Base-by-base conservation (phyloP, 2,113 vertebrate species). In the Phylloscopus trochilus region DNA sequence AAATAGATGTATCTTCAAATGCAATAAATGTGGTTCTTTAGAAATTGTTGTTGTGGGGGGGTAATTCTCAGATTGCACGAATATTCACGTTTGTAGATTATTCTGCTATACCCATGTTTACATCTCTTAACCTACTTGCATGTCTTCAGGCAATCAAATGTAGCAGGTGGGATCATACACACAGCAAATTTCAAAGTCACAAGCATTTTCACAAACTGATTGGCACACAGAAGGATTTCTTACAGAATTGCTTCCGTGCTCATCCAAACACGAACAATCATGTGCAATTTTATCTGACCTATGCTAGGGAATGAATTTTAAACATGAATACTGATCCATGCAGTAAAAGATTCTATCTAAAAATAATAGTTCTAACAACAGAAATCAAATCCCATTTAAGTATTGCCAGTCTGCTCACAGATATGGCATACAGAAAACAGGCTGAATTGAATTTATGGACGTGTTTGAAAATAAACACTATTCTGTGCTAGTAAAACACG, bases 201-300 rank as follows among this genome's bases (percentile, higher is more conserved):
- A 77, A 78, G 26, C 49, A 79, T 93, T 94, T 97, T 95, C 72
- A 86, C 43, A 88, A 96, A 63, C 75, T 90, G 87, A 93, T 93
- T 88, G 90, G 47, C 43, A 85, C 70, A 87, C 78, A 83, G 55
- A 85, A 46, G 67, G 23, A 95, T 95, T 93, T 94, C 88, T 80
- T 83, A 67, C 44, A 55, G 52, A 92, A 95, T 91, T 94, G 43
- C 43, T 95, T 94, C 75, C 10, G 27, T 73, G 67, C 55, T 91
- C 35, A 91, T 94, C 55, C 55, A 94, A 94, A 95, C 91, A 91
- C 0, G 2, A 94, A 94, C 58, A 94, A 86, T 88, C 39, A 79
- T 62, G 51, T 80, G 72, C 33, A 93, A 90, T 96, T 96, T 94
- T 90, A 70, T 88, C 70, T 93, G 90, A 91, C 81, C 91, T 85